Base-by-base conservation (phyloP, 2,888 invertebrate genomes). In the Boloria euphrosyne region DNA sequence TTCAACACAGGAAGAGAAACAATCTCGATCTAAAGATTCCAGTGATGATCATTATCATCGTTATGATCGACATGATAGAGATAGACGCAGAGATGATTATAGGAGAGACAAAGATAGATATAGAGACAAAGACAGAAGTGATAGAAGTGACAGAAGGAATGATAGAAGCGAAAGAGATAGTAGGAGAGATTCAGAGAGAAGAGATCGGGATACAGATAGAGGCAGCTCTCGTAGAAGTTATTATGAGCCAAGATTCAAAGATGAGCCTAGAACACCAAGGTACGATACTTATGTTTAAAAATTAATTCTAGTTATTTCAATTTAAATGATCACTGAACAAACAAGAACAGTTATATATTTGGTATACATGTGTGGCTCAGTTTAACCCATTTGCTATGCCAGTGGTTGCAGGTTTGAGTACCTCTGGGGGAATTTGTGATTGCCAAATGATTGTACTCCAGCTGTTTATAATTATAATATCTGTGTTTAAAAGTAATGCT, bases 211-310 rank as follows among this genome's bases (percentile, higher is more conserved):
- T 44, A 73, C 79, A 53, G 86, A 87, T 4, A 87, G 82, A 81
- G 92, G 85, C 65, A 93, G 81, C 79, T 93, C 84, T 71, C 79
- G 94, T 80, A 82, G 91, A 60, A 93, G 92, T 75, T 87, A 90
- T 70, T 93, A 93, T 80, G 93, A 94, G 27, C 94, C 94, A 0
- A 93, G 95, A 57, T 96, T 96, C 79, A 95, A 94, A 79, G 97
- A 98, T 90, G 98, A 98, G 81, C 98, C 98, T 0, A 93, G 93
- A 68, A 98, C 98, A 13, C 98, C 98, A 0, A 94, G 94, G 86
- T 93, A 80, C 47, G 31, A n/a, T 16, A 31, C 7, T 7, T 7
- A 31, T 31, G 6, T 38, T 22, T 38, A 10, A 2, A 2, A 38
- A 10, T 38, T 7, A 38, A 10, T 38, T 10, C 6, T 38, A 38